Evolutionary conservation across 2,888 invertebrate genomes (phyloP).

Genomic region (Diarsia brunnea): DNA sequence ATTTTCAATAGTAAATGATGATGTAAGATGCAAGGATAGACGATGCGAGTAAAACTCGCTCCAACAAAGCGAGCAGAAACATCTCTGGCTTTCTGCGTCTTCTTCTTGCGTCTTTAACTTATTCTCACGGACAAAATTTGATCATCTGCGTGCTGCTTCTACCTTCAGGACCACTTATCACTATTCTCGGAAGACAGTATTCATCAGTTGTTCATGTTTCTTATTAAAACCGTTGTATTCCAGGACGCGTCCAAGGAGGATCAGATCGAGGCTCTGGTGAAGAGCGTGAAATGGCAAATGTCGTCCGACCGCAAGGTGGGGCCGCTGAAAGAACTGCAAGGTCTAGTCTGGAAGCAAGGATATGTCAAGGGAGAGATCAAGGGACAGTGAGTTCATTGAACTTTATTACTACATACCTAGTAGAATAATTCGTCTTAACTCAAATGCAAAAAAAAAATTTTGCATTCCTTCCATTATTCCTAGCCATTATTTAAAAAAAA

Average conservation of each 20-base stretch:
- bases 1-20: background rate
- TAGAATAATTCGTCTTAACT: background rate
- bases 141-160: background rate
- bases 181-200: background rate
- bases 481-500: too few species aligned
- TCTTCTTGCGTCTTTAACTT: background rate
- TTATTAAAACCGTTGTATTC: constrained; percentile 61
- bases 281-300: constrained; percentile 95
- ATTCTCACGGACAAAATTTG: background rate
- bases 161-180: background rate
- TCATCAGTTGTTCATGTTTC: constrained; percentile 1
- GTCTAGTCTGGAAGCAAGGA: constrained; percentile 96
- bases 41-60: background rate
- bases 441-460: too few species aligned
- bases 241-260: constrained; percentile 88
- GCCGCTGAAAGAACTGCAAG: constrained; percentile 97
- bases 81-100: too few species aligned
- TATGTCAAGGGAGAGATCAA: constrained; percentile 94
- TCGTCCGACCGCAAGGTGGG: constrained; percentile 94
- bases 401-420: background rate
- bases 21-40: background rate
- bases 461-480: too few species aligned
- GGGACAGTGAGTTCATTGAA: constrained; percentile 95
- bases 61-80: background rate
- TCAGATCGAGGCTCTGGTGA: constrained; percentile 92